Evolutionary conservation across 2,113 vertebrate species (phyloP).

Genomic region (Anolis sagrei): DNA sequence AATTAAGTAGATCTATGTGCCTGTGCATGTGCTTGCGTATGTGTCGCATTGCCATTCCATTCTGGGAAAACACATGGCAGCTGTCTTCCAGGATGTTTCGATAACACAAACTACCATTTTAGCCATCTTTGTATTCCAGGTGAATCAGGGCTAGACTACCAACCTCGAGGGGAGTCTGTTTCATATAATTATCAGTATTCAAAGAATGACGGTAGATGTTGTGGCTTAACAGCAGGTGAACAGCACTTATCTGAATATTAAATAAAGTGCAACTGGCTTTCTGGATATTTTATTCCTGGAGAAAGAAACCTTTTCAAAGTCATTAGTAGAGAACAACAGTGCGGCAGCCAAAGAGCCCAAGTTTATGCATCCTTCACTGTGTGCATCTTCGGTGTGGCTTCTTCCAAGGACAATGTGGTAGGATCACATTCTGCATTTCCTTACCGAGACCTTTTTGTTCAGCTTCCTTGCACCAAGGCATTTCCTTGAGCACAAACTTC

Average conservation of each 20-base stretch:
- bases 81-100: conserved; percentile 58
- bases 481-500: conserved; percentile 24
- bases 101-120: conserved; percentile 71
- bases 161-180: conserved; percentile 72
- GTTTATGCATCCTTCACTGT: not conserved
- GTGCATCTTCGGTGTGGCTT: not conserved
- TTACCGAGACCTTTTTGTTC: not conserved
- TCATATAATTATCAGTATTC: conserved; percentile 76
- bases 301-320: conserved; percentile 67
- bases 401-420: not conserved
- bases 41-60: not conserved
- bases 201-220: conserved; percentile 74
- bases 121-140: conserved; percentile 73
- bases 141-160: conserved; percentile 72
- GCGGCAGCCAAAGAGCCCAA: conserved; percentile 38
- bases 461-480: not conserved
- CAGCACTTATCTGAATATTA: conserved; percentile 76
- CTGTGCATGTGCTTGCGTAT: not conserved
- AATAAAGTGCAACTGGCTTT: conserved; percentile 72
- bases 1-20: not conserved
- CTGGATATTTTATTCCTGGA: conserved; percentile 45
- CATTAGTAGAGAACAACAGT: conserved; percentile 56
- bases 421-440: not conserved
- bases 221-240: conserved; percentile 76
- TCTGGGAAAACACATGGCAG: conserved; percentile 48